Conservation (phyloP, 2,888 invertebrate species). For the Limnephilus marmoratus region DNA sequence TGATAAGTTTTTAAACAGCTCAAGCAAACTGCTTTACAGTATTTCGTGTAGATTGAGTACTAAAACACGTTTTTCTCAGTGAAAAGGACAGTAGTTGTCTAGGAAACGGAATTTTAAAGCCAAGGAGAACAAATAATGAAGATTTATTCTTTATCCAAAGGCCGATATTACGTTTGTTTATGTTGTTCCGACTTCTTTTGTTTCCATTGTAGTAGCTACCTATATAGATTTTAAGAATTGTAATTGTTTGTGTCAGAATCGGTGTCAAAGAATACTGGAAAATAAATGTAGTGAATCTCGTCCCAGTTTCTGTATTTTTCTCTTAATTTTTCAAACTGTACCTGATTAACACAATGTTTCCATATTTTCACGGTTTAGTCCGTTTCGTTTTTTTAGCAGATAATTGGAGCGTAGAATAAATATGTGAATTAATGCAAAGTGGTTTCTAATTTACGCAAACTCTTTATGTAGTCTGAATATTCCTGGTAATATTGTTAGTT, state of each 20-base stretch:
- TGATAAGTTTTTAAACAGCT: constrained; percentile 40
- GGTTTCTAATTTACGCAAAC: too few species aligned
- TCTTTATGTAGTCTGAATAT: too few species aligned
- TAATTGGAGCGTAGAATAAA: too few species aligned
- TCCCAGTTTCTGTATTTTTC: too few species aligned
- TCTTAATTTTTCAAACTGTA: too few species aligned
- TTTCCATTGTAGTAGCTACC: neutral
- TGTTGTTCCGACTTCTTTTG: neutral
- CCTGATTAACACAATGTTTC: too few species aligned
- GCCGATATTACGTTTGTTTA: neutral
- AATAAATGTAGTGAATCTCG: too few species aligned
- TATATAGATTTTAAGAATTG: neutral
- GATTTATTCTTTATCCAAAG: neutral
- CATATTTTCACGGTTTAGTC: too few species aligned
- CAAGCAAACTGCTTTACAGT: constrained; percentile 7
- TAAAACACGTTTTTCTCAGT: constrained; percentile 1
- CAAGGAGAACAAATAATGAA: neutral
- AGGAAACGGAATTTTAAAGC: neutral
- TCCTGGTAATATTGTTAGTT: too few species aligned
- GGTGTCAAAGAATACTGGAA: too few species aligned
- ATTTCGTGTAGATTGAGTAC: constrained; percentile 9
- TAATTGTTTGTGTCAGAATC: neutral
- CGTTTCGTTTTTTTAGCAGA: too few species aligned
- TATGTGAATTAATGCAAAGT: too few species aligned
- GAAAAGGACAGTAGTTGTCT: neutral